Evolutionary conservation across 2,888 invertebrate genomes (phyloP), one percentile per base, ranked within the genome.

Genomic region (Andrena dorsata): DNA sequence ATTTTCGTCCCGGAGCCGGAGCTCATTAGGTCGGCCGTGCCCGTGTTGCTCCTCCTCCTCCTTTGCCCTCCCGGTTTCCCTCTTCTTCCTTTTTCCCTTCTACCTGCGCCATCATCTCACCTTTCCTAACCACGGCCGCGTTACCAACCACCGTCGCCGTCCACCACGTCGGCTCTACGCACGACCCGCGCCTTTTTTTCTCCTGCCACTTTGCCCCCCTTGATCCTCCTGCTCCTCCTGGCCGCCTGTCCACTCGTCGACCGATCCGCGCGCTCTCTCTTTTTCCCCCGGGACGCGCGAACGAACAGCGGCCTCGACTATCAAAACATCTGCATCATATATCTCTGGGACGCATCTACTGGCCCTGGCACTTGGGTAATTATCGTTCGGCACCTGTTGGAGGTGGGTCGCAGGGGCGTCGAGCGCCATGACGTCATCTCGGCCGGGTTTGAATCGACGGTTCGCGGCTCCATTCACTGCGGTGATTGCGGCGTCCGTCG

Each of bases 1-100:
- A 88, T 88, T 88, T 88, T 88, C 83, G 88, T 88, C 86, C 86
- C 88, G 82, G 76, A 85, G 86, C 83, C 77, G 79, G 80, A 85
- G 88, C 88, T 88, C 88, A 88, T 88, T 88, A 88, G 88, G 86
- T 82, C 84, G 86, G 60, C 65, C 74, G 47, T 65, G 63, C 69
- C 56, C 66, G 35, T 76, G 64, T 47, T 65, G 76, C 35, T 63
- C 70, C 16, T 61, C 35, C 13, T 61, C 53, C 26, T 60, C 41
- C 51, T 65, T 49, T 32, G 49, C 20, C n/a, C 35, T 41, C 13
- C 63, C 16, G 60, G 60, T 64, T 41, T 58, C 49, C 47, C 68
- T 74, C 66, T 63, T 41, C 49, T 51, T 20, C 72, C 65, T 74
- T 69, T 69, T 35, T 41, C 47, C 63, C 47, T 63, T 69, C 70